Evolutionary conservation across 2,113 vertebrate species (phyloP), one percentile per base, ranked within the genome.

Genomic region (Tachycineta bicolor): DNA sequence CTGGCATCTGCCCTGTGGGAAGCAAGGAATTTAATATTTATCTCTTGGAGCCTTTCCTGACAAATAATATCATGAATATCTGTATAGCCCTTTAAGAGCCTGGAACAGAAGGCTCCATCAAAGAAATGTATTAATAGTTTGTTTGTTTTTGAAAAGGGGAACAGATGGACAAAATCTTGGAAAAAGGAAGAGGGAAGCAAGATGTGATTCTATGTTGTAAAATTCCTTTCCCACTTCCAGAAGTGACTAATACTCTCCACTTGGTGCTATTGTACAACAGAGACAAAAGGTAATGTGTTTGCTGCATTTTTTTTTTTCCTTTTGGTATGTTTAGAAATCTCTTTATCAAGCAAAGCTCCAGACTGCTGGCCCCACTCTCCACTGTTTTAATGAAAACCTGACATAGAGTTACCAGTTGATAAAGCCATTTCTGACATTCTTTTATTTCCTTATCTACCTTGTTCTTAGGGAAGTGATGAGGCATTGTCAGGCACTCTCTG

Each of bases 271-370:
- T 91, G 87, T 92, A 85, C 37, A 64, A 39, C 55, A 84, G 64
- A 97, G 95, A 97, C 95, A 96, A 97, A 97, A 97, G 92, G 96
- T 97, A 97, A 97, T 90, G 83, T 49, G 5, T 95, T 97, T 97
- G 95, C 84, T 82, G 64, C 33, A 11, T 2, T n/a, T 69, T 37
- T 70, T 2, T n/a, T 69, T 37, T 70, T 87, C 87, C 43, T 11
- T 90, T 34, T 22, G 0, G 12, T 68, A 59, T 37, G 21, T 37
- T 78, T 87, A 96, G 74, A 95, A 96, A 97, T 95, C 92, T 96
- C 88, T 97, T 96, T 92, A 97, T 96, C 96, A 95, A 96, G 62
- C 60, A 71, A 94, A 93, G 93, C 81, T 94, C 83, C 88, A 97
- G 76, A 71, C 62, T 75, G 25, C 60, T 33, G 18, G 85, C 71